These are phyloP conservation scores for Cochlearius cochlearius DNA, from an alignment of 2,113 vertebrate species.

Conservation along the genomic window DNA sequence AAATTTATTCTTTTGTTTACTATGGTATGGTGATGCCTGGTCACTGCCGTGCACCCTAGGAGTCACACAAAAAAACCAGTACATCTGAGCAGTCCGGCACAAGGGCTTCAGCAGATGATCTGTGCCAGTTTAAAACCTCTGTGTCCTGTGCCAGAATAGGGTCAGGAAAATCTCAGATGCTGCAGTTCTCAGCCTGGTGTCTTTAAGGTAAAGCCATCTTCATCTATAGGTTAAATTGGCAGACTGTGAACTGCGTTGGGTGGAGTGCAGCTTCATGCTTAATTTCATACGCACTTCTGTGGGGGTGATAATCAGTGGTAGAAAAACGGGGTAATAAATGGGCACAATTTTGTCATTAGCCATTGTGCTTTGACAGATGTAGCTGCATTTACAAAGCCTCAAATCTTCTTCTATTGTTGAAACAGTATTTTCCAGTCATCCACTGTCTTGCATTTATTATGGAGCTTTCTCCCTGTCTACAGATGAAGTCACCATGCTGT, in stretches of 20 bases:
- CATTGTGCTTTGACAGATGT: background rate
- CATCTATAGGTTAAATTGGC: background rate
- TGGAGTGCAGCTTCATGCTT: background rate
- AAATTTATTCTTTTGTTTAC: background rate
- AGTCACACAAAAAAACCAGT: background rate
- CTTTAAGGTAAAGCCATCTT: background rate
- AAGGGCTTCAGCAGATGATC: background rate
- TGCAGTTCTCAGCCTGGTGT: background rate
- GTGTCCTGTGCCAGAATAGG: background rate
- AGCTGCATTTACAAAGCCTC: background rate
- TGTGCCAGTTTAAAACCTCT: background rate
- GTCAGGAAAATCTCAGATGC: background rate
- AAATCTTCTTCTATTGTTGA: background rate
- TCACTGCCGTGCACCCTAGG: rapidly evolving
- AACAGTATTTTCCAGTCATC: background rate
- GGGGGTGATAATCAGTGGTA: background rate
- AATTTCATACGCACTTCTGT: background rate
- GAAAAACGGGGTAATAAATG: background rate
- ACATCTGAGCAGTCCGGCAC: rapidly evolving
- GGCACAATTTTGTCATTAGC: background rate
- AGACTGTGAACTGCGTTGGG: background rate
- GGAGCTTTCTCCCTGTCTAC: background rate
- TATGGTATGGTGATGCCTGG: rapidly evolving
- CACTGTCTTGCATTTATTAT: background rate
- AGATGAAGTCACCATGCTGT: background rate